phyloP scores from a whole-genome alignment of 2,113 vertebrate species.

The Corydoras sp. region DNA sequence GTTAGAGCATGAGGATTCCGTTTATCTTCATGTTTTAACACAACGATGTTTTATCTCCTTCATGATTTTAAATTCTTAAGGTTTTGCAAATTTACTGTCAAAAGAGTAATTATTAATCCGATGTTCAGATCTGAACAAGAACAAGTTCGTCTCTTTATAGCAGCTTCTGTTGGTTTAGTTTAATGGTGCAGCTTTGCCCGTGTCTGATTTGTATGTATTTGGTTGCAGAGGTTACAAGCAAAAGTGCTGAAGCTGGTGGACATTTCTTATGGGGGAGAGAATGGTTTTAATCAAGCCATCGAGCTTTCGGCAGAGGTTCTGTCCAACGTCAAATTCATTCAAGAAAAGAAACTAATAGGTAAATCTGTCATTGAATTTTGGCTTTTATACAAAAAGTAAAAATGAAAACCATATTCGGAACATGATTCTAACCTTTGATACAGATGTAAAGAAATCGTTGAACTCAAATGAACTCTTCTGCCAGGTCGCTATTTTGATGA shows the following conservation, averaged over 20 bases:
- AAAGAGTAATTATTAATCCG: no score
- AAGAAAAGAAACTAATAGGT: conserved; percentile 99
- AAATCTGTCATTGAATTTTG: not conserved
- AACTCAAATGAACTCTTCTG: not conserved
- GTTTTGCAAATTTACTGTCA: no score
- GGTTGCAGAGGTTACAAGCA: conserved; percentile 86
- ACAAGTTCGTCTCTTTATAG: no score
- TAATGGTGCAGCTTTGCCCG: no score
- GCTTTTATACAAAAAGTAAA: no score
- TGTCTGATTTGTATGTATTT: conserved; percentile 6
- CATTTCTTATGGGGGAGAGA: conserved; percentile 98
- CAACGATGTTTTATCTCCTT: not conserved
- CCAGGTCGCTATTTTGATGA: conserved; percentile 96
- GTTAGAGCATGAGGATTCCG: not conserved
- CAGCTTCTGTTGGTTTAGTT: no score
- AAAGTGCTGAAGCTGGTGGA: conserved; percentile 99
- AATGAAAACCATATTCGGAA: no score
- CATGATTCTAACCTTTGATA: no score
- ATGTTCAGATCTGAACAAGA: no score
- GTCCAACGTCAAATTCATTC: conserved; percentile 99
- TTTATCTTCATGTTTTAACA: not conserved
- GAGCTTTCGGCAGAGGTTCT: conserved; percentile 97
- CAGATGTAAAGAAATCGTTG: no score
- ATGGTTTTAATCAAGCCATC: conserved; percentile 98
- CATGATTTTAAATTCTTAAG: not conserved